Evolutionary conservation across 1,140 invertebrate species (phyloP), one percentile per base, ranked within the genome.

Genomic region (Euglossa dilemma): DNA sequence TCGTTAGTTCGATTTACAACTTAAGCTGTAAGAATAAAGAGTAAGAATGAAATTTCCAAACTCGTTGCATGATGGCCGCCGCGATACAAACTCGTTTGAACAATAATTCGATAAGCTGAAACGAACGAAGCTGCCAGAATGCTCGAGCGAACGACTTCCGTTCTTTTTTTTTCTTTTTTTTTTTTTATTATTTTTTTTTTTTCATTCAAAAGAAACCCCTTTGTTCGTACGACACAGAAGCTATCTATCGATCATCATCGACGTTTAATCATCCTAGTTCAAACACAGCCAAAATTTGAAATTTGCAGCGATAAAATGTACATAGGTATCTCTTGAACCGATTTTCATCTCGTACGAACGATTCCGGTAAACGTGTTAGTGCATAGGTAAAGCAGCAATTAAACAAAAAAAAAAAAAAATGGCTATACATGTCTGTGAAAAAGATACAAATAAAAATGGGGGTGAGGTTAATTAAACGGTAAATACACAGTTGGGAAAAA

Each of bases 221-320:
- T 75, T n/a, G 18, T 47, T 6, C 11, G 25, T 28, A 12, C 25
- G 12, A 50, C 28, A 71, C 12, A 59, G 11, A 75, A 63, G 18
- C n/a, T 18, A 28, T 25, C n/a, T 43, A 28, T 50, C 56, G 36
- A 63, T 76, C 20, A n/a, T 64, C 8, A 43, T 47, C 25, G 12
- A 64, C 16, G 36, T 9, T 43, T 45, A 45, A 43, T 54, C 12
- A 28, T 43, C 11, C 63, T 67, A 78, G 36, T 18, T 72, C 77
- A 43, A n/a, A 47, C 78, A 72, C 69, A 73, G 69, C 69, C 78
- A 59, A 61, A 18, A 73, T n/a, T 79, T 25, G 7, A 63, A 36
- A 52, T 73, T 43, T 61, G 3, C n/a, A 18, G 20, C 20, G 6
- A 18, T 16, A 70, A 16, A 79, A 14, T 2, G 50, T n/a, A 57